Percentiles rank a stretch among this genome's conserved stretches.
Evolutionary conservation across 2,113 vertebrate species (phyloP).

Genomic region (Pelmatolapia mariae): DNA sequence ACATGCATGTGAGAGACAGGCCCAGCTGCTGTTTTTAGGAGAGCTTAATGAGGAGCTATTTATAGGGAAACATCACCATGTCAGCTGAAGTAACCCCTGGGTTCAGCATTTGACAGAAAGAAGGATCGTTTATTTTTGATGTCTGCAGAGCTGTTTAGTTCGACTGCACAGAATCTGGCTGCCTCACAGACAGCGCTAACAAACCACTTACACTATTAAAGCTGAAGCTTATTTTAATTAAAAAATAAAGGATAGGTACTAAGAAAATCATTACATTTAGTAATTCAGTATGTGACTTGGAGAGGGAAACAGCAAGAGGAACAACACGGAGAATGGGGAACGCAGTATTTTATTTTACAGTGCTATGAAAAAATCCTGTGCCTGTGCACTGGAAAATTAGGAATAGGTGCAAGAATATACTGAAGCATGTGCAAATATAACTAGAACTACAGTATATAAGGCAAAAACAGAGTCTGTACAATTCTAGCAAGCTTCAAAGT

Average conservation of each 20-base stretch:
- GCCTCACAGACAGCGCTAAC: not conserved
- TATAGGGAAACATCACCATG: not conserved
- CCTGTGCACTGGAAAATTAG: not conserved
- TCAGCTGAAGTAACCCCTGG: not conserved
- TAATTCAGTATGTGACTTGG: not conserved
- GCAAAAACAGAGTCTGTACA: not conserved
- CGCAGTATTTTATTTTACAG: not conserved
- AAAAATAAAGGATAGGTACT: not conserved
- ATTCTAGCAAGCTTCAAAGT: not conserved
- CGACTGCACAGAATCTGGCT: not conserved
- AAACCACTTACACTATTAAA: not conserved
- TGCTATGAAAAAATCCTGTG: not conserved
- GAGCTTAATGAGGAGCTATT: not conserved
- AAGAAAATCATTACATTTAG: not conserved
- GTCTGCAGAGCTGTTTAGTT: not conserved
- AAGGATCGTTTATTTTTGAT: not conserved
- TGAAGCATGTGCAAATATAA: not conserved
- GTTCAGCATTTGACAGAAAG: not conserved
- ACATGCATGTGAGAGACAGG: not conserved
- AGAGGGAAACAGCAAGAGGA: not conserved
- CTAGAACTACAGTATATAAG: not conserved
- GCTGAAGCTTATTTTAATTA: not conserved
- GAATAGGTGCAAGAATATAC: not conserved
- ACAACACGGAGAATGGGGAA: not conserved
- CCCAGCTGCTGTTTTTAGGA: not conserved